Evolutionary conservation across 1,140 invertebrate species (phyloP).

Genomic region (Drosophila albomicans): DNA sequence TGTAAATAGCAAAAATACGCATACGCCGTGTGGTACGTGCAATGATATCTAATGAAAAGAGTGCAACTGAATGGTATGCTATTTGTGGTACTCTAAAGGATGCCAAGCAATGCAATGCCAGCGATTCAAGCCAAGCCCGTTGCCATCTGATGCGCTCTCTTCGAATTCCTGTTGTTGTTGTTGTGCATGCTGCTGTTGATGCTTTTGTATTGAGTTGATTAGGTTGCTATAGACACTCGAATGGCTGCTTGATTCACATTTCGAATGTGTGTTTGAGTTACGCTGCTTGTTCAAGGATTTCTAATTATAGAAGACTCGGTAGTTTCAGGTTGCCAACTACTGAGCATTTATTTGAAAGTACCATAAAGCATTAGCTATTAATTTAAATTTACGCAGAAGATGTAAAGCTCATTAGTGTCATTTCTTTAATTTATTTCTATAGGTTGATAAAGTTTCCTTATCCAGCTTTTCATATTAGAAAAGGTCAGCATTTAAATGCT

Average conservation of each 20-base stretch:
- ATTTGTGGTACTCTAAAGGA: conserved; percentile 12
- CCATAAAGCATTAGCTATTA: no score
- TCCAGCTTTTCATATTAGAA: no score
- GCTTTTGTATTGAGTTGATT: conserved; percentile 43
- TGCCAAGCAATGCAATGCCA: conserved; percentile 7
- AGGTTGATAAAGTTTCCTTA: no score
- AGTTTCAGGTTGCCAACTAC: no score
- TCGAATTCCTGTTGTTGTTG: not conserved
- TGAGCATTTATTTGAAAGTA: no score
- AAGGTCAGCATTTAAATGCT: no score
- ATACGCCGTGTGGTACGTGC: conserved; percentile 49
- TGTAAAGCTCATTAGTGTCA: no score
- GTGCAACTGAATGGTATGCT: not conserved
- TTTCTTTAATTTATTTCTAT: no score
- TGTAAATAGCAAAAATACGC: conserved; percentile 44
- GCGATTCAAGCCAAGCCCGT: not conserved
- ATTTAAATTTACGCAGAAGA: no score
- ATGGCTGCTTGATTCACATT: conserved; percentile 18
- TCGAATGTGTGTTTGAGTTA: conserved; percentile 29
- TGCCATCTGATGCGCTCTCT: no score
- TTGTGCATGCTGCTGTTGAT: not conserved
- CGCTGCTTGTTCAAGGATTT: conserved; percentile 3
- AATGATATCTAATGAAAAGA: conserved; percentile 19
- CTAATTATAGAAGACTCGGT: conserved; percentile 7
- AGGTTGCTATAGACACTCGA: conserved; percentile 38